A percentile compares a stretch with the other conserved stretches of the same genome.
Conservation (phyloP, 64 coral and sea anemone genomes). For the Platygyra sinensis region DNA sequence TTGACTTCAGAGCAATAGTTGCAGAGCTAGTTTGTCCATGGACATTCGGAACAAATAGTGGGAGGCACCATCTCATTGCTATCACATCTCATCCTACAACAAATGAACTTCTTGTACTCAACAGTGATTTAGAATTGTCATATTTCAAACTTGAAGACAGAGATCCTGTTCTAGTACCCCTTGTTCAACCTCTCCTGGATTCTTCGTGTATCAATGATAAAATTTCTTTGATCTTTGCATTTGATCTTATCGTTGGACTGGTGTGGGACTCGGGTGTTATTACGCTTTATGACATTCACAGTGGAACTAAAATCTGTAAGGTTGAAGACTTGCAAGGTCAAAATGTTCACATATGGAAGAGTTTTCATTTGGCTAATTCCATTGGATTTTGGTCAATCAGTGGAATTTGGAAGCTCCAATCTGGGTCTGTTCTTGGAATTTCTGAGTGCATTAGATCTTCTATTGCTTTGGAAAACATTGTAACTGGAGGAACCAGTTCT, state of each 20-base stretch:
- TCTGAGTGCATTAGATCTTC: constrained; percentile 56
- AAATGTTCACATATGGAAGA: constrained; percentile 57
- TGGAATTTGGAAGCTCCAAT: constrained; percentile 80
- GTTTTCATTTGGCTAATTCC: constrained; percentile 36
- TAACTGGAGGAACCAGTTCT: background rate
- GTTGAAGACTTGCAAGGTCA: constrained; percentile 41
- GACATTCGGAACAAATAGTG: background rate
- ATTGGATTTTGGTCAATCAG: constrained; percentile 60
- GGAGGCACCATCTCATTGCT: constrained; percentile 22
- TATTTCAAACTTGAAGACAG: constrained; percentile 63
- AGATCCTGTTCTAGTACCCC: constrained; percentile 20
- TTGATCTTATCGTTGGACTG: constrained; percentile 65
- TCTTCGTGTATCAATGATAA: background rate
- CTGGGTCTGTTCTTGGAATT: constrained; percentile 61
- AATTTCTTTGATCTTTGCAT: constrained; percentile 43
- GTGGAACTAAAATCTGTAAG: constrained; percentile 56
- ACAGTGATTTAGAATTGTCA: constrained; percentile 41
- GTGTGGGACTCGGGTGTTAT: constrained; percentile 55
- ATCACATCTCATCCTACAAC: constrained; percentile 70
- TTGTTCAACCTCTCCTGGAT: constrained; percentile 23
- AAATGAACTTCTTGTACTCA: constrained; percentile 63
- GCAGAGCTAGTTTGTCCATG: constrained; percentile 66
- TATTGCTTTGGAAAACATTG: background rate
- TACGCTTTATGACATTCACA: constrained; percentile 57
- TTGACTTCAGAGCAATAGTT: constrained; percentile 76